Evolutionary conservation across 2,113 vertebrate species (phyloP).

Genomic region (Suncus etruscus): DNA sequence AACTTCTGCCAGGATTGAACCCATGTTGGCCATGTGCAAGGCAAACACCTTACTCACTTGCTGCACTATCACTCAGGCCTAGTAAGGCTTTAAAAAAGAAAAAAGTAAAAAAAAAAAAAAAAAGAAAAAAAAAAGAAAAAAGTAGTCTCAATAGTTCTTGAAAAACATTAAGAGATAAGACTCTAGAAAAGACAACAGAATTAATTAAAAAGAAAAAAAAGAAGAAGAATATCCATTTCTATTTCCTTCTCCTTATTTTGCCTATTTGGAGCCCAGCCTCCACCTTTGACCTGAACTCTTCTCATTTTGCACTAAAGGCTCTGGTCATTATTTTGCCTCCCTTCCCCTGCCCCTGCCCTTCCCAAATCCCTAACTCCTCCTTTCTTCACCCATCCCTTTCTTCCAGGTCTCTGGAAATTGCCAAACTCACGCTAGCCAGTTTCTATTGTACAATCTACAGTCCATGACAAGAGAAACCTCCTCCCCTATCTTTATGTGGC

Average conservation of each 20-base stretch:
- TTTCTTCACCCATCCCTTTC: not conserved
- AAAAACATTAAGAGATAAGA: slow-evolving; percentile 6
- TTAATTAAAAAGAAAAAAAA: slow-evolving; percentile 9
- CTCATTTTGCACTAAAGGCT: not conserved
- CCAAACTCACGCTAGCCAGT: slow-evolving; percentile 14
- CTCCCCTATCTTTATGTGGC: not conserved
- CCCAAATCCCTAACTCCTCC: not conserved
- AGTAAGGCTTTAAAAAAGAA: too few species aligned
- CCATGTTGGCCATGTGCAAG: too few species aligned
- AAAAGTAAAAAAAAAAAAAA: too few species aligned
- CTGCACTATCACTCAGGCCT: too few species aligned
- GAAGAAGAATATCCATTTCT: not conserved
- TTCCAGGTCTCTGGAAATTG: slow-evolving; percentile 25
- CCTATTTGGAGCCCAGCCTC: not conserved
- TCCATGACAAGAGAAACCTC: not conserved
- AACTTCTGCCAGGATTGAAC: too few species aligned
- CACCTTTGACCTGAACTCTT: not conserved
- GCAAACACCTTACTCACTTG: too few species aligned
- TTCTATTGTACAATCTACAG: slow-evolving; percentile 17
- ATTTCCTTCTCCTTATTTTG: slow-evolving; percentile 6
- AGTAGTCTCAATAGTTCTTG: too few species aligned
- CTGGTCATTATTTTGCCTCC: too few species aligned
- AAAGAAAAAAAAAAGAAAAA: too few species aligned
- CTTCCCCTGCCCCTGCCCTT: too few species aligned
- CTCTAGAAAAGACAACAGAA: slow-evolving; percentile 11